Conservation (phyloP, 2,888 invertebrate genomes). For the Pristionchus maxplancki region DNA sequence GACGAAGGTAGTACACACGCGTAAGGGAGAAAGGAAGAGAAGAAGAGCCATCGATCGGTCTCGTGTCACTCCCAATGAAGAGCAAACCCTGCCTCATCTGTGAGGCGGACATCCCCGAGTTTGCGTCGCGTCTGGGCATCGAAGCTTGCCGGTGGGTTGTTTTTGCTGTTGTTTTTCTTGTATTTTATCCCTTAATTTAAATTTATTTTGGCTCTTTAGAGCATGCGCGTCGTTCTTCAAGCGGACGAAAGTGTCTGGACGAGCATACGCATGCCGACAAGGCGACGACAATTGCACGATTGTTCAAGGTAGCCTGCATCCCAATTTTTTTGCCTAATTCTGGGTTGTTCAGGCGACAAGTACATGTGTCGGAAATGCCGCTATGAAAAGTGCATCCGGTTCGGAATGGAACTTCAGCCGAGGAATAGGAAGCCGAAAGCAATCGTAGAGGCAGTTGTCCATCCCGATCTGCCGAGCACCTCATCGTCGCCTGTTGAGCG, state of each 20-base stretch:
- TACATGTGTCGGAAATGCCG: neutral
- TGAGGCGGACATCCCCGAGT: neutral
- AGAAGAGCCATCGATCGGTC: neutral
- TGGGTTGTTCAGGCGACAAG: neutral
- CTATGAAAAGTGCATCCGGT: neutral
- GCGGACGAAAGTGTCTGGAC: neutral
- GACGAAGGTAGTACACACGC: too few relatives aligned
- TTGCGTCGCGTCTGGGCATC: neutral
- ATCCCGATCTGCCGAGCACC: neutral
- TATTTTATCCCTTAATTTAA: too few relatives aligned
- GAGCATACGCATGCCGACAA: neutral
- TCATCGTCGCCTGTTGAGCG: neutral
- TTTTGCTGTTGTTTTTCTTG: neutral
- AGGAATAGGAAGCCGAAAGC: neutral
- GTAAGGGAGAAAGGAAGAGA: neutral
- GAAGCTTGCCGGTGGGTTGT: neutral
- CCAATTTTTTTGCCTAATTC: neutral
- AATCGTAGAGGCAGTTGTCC: neutral
- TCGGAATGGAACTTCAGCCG: neutral
- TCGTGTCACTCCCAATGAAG: neutral
- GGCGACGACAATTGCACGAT: neutral
- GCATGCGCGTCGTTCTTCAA: neutral
- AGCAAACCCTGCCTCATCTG: neutral
- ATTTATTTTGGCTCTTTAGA: too few relatives aligned
- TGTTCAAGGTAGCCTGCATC: neutral